Evolutionary conservation across 2,797 vertebrate species (phyloP), one percentile per base, ranked within the genome.

Genomic region (Phalanger gymnotis): DNA sequence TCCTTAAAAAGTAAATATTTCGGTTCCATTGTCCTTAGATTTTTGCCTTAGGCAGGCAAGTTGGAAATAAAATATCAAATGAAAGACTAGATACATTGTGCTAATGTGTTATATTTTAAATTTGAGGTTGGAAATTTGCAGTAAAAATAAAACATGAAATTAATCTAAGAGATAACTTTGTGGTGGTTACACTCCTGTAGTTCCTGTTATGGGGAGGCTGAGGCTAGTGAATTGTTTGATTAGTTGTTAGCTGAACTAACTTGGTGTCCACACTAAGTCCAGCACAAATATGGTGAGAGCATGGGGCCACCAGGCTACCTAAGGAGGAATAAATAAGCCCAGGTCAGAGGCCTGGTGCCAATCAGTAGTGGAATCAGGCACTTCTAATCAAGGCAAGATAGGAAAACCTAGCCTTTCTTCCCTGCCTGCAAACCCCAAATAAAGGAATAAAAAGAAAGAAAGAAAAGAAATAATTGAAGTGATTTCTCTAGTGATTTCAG

Each of bases 71-170:
- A 34, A 19, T 94, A 47, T 92, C 47, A 90, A 56, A 55, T 90
- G 58, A 66, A 93, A 22, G 22, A 51, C 40, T 94, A 54, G 81
- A 54, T 94, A 31, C 11, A 34, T 53, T 96, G 0, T 73, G 53
- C 61, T 92, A 54, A 92, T 92, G 95, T 95, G 5, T 94, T 73
- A 92, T 92, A 30, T 94, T 94, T 96, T 91, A 92, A 94, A 93
- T 73, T 92, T 94, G 89, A 93, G 22, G 52, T 90, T 95, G 40
- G 51, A 96, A 94, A 92, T 95, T 54, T 19, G 56, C 0, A 95
- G 0, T 91, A 40, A 90, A 73, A 96, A 93, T 25, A 53, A 52
- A 96, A 93, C 95, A 92, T 54, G 30, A 2, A 31, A 94, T 92
- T 93, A 6, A 87, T 93, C 73, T 92, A 66, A 94, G 6, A 11